These are phyloP conservation scores for Autographa gamma DNA, from an alignment of 2,888 invertebrate species.

Conservation along the genomic window DNA sequence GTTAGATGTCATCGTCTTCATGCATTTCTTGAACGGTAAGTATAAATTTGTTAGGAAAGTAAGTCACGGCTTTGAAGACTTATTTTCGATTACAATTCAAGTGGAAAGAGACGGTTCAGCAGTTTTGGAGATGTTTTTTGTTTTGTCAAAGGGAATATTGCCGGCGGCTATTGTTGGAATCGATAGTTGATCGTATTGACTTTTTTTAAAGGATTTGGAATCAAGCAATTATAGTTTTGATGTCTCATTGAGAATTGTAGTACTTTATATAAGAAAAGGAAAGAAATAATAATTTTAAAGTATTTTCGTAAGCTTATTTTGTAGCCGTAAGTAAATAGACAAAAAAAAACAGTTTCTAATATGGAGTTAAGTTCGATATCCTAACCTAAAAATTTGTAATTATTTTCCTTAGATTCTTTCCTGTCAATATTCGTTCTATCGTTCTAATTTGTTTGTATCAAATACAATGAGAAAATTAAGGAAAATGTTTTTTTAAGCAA, in stretches of 20 bases:
- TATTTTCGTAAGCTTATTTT: no score
- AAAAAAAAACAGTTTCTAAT: no score
- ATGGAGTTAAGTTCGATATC: no score
- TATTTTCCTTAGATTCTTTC: no score
- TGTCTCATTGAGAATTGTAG: constrained; percentile 47
- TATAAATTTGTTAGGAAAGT: constrained; percentile 59
- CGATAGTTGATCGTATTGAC: constrained; percentile 13
- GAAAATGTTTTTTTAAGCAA: no score
- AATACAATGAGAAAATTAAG: no score
- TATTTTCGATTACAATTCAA: constrained; percentile 69
- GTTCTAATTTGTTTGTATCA: no score
- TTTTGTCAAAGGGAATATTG: constrained; percentile 44
- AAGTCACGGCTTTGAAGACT: constrained; percentile 76
- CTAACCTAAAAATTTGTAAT: no score
- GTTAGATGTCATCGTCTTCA: constrained; percentile 19
- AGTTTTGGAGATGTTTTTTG: constrained; percentile 55
- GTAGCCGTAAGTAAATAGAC: no score
- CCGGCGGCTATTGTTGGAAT: constrained; percentile 42
- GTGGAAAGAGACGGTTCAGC: constrained; percentile 77
- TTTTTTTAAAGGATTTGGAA: constrained; percentile 54
- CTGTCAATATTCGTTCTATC: no score
- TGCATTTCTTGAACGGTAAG: constrained; percentile 43
- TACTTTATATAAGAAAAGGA: constrained; percentile 21
- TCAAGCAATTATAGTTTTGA: constrained; percentile 50
- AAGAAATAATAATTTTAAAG: neutral